Evolutionary conservation across 2,888 invertebrate genomes (phyloP).

Genomic region (Amiota mariae): DNA sequence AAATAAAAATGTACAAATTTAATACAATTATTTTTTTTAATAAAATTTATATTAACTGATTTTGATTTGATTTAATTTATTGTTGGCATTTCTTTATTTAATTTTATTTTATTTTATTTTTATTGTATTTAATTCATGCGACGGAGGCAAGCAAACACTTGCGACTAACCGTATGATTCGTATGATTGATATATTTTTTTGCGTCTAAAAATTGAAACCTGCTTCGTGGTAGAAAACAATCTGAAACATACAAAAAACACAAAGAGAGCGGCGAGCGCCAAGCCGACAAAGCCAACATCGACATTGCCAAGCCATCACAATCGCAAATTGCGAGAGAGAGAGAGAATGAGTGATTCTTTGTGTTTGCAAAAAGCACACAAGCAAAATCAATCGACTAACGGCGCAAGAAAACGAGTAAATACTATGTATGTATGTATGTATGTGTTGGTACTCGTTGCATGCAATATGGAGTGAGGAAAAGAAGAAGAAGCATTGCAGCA

Average conservation of each 20-base stretch:
- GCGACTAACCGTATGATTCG: constrained; percentile 60
- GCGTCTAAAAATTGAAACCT: constrained; percentile 59
- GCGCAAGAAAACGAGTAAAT: no score
- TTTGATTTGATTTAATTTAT: constrained; percentile 1
- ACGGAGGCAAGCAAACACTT: constrained; percentile 41
- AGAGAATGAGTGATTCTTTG: background rate
- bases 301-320: no score
- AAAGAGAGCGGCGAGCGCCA: background rate
- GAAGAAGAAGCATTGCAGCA: background rate
- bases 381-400: background rate
- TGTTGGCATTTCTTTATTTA: constrained; percentile 24
- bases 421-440: no score
- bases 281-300: background rate
- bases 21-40: no score
- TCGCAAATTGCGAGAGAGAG: no score
- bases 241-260: constrained; percentile 4
- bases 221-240: constrained; percentile 42
- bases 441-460: background rate
- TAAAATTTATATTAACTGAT: background rate
- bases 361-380: background rate
- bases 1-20: no score
- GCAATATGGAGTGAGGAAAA: background rate
- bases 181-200: constrained; percentile 68
- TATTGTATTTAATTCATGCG: constrained; percentile 8
- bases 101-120: constrained; percentile 12